These are phyloP conservation scores for Caerostris extrusa DNA, from an alignment of 1,140 invertebrate species.

Conservation along the genomic window DNA sequence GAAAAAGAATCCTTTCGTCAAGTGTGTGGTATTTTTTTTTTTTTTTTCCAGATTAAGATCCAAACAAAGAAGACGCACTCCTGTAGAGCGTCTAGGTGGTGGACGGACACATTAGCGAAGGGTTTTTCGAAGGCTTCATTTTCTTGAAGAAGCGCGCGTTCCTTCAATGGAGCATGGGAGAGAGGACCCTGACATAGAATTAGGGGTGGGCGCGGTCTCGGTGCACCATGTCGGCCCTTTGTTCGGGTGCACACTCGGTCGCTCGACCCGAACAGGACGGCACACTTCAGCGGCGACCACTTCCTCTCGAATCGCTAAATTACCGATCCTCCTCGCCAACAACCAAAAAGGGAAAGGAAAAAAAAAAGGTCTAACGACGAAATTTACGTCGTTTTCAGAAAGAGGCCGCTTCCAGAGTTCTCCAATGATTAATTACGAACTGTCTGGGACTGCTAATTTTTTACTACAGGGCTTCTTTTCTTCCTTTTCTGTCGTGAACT, in stretches of 20 bases:
- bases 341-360: not conserved
- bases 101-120: constrained; percentile 8
- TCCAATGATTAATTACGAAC: too few relatives aligned
- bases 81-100: not conserved
- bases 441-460: too few relatives aligned
- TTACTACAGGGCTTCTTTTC: too few relatives aligned
- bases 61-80: not conserved
- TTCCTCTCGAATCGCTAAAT: constrained; percentile 23
- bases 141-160: constrained; percentile 6
- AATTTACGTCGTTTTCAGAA: not conserved
- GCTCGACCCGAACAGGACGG: constrained; percentile 27
- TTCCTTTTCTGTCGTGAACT: too few relatives aligned
- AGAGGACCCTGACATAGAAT: constrained; percentile 10
- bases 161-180: constrained; percentile 7
- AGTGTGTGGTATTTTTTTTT: not conserved
- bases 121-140: not conserved
- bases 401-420: not conserved
- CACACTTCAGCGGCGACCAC: constrained; percentile 32
- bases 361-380: not conserved
- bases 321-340: not conserved
- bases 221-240: not conserved
- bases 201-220: constrained; percentile 18
- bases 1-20: too few relatives aligned
- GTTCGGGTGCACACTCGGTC: constrained; percentile 18
- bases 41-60: not conserved